Evolutionary conservation across 2,113 vertebrate species (phyloP).

Genomic region (Tiliqua scincoides): DNA sequence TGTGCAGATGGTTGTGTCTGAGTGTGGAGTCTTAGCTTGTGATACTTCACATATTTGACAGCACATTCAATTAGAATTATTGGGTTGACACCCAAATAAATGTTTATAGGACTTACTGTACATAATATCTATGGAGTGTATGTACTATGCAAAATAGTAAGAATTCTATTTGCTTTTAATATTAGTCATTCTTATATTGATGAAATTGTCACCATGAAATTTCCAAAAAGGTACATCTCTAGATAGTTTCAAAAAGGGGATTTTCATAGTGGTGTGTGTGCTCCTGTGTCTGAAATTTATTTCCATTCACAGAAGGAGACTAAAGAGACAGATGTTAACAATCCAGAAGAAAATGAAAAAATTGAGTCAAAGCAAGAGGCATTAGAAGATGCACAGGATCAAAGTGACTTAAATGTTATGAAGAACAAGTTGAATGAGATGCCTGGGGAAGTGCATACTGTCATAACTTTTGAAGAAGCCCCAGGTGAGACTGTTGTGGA

Average conservation of each 20-base stretch:
- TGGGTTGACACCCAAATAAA: too few species aligned
- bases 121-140: too few species aligned
- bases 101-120: too few species aligned
- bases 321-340: not conserved
- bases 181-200: not conserved
- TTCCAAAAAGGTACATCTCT: not conserved
- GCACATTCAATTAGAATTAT: too few species aligned
- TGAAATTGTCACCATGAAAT: not conserved
- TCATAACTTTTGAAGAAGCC: not conserved
- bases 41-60: too few species aligned
- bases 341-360: not conserved
- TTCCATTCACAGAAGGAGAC: not conserved
- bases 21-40: too few species aligned
- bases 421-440: not conserved
- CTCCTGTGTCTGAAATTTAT: not conserved
- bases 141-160: not conserved
- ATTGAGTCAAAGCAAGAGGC: not conserved
- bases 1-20: too few species aligned
- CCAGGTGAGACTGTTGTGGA: not conserved
- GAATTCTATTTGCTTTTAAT: not conserved
- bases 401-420: not conserved
- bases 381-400: not conserved
- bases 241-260: not conserved
- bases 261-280: not conserved
- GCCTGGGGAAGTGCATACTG: not conserved